phyloP scores from a whole-genome alignment of 2,113 vertebrate species.

The Heptranchias perlo region DNA sequence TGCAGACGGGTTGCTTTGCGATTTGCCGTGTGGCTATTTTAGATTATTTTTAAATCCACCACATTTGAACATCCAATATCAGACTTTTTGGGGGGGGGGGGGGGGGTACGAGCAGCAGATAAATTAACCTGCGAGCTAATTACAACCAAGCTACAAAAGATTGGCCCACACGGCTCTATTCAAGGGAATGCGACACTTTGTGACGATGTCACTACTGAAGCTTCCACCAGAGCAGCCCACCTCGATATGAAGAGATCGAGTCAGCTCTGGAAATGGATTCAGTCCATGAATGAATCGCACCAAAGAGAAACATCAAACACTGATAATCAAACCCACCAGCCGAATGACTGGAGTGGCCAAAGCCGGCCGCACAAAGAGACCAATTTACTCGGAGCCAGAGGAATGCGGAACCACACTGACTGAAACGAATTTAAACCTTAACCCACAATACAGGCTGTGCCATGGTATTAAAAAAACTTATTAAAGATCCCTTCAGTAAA shows the following conservation, averaged over 20 bases:
- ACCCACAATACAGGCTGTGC: not conserved
- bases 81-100: not conserved
- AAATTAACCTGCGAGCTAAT: not conserved
- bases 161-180: not conserved
- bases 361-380: not conserved
- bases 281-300: not conserved
- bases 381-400: not conserved
- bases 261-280: not conserved
- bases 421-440: constrained; percentile 16
- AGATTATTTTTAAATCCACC: not conserved
- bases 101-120: not conserved
- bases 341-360: not conserved
- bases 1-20: too few relatives aligned
- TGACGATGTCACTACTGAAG: not conserved
- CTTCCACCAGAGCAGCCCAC: not conserved
- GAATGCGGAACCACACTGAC: not conserved
- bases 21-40: not conserved
- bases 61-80: not conserved
- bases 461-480: not conserved
- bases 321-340: not conserved
- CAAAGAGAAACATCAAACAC: not conserved
- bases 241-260: not conserved
- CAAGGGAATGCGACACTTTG: not conserved
- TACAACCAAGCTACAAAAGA: not conserved
- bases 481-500: not conserved